Evolutionary conservation across 1,140 invertebrate genomes (phyloP), one percentile per base, ranked within the genome.

Genomic region (Drosophila elegans): DNA sequence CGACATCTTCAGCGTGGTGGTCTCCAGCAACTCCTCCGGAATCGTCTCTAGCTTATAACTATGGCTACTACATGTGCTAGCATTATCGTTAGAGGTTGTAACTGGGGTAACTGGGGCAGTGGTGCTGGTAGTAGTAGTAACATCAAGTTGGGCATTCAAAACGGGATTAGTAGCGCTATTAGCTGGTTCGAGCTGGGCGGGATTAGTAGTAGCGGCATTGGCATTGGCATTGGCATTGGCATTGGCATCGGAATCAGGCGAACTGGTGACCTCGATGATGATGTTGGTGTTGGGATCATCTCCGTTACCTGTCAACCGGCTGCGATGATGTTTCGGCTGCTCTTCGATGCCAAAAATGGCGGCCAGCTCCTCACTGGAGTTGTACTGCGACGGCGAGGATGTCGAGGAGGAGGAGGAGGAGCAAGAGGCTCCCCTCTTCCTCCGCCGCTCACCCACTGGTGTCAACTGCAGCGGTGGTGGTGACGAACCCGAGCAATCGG

Each of bases 311-410:
- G 86, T 39, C 36, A 51, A 60, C 45, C 44, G 29, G 29, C 29
- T 66, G 77, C 49, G 49, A 5, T 49, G 63, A 13, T 69, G 72
- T 34, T 74, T 76, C 4, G 81, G 62, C 44, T 76, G 74, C 71
- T 92, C 88, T 42, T 86, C 91, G 12, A 92, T 92, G 73, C 91
- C 91, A 88, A 94, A 94, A 60, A 94, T 94, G 62, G 94, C 94
- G 5, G 94, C 94, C 59, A 94, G 90, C 79, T 94, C 94, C 81
- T 94, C 94, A 69, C 94, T 94, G 5, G 94, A 94, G 79, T 94
- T 94, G 82, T 94, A 94, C 86, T 94, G 94, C 51, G 94, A 94
- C 16, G 91, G 82, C 42, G 84, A 88, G 3, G 85, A 91, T n/a
- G 78, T 80, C 60, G 64, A 68, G 38, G 64, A 68, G 46, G 16